phyloP scores from a whole-genome alignment of 2,888 invertebrate species.

The Tachina grossa region DNA sequence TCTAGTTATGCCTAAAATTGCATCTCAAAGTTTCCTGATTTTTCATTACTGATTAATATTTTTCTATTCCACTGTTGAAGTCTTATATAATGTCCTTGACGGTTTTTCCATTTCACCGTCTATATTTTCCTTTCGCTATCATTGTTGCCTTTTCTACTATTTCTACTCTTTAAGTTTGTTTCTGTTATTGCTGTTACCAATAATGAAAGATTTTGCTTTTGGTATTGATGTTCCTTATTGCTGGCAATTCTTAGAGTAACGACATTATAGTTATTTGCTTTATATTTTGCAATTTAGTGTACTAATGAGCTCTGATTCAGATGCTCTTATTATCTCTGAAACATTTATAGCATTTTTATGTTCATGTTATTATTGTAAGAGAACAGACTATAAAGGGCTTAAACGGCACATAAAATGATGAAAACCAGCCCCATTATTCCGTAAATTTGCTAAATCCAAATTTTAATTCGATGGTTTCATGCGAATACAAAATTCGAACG shows the following conservation, averaged over 20 bases:
- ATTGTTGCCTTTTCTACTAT: slow-evolving; percentile 12
- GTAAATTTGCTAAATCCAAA: too few relatives aligned
- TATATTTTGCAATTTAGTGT: slow-evolving; percentile 38
- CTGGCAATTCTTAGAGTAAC: slow-evolving; percentile 10
- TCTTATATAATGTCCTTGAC: not conserved
- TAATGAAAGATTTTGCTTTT: slow-evolving; percentile 5
- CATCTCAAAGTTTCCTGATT: too few relatives aligned
- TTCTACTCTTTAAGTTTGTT: slow-evolving; percentile 33
- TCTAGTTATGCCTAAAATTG: too few relatives aligned
- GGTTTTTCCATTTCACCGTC: not conserved
- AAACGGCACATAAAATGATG: not conserved
- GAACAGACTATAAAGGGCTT: not conserved
- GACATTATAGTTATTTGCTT: slow-evolving; percentile 42
- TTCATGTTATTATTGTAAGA: not conserved
- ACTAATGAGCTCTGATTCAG: slow-evolving; percentile 62
- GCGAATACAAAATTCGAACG: too few relatives aligned
- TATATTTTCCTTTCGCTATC: not conserved
- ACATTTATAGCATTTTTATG: slow-evolving; percentile 15
- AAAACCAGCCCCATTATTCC: too few relatives aligned
- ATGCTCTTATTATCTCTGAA: slow-evolving; percentile 25
- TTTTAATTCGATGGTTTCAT: too few relatives aligned
- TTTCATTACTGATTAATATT: too few relatives aligned
- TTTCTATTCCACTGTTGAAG: not conserved
- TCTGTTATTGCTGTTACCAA: slow-evolving; percentile 41
- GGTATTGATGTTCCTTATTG: slow-evolving; percentile 2